Evolutionary conservation across 2,113 vertebrate species (phyloP), one percentile per base, ranked within the genome.

Genomic region (Danionella cerebrum): DNA sequence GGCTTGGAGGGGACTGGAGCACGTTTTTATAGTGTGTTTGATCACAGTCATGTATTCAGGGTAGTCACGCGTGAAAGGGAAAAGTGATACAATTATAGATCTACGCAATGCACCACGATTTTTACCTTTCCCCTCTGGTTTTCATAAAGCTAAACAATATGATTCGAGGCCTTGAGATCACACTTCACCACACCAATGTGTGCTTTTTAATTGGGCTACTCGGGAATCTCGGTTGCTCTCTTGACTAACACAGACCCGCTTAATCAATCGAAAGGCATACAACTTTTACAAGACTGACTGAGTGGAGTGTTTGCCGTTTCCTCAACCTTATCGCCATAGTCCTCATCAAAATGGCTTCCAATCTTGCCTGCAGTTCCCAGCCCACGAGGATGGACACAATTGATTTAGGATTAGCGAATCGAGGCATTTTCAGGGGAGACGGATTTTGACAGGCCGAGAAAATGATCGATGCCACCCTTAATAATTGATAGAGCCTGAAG

Each of bases 391-490:
- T 76, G 70, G 44, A 70, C 75, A 65, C 80, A 78, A 76, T 80
- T 83, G 76, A 83, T 80, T 79, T 68, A 13, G 60, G 76, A 79
- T 81, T 67, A 84, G 79, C 70, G 79, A 58, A 76, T 79, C 74
- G 74, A 69, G 64, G 69, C 69, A 73, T 74, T 76, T 74, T 71
- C 67, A 64, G 58, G 76, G 77, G 74, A 82, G 72, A 75, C 70
- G 77, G 76, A 76, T 82, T 83, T 81, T 84, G 79, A 76, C 84
- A 82, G 79, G 79, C 81, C 74, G 62, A 80, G 74, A 51, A 62
- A 83, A 83, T 86, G 81, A 86, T 89, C 87, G 84, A 89, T 89
- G 75, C 67, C 47, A 58, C 74, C 82, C 78, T 89, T 84, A 89
- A 89, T 89, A 89, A 89, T 89, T 88, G 85, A 89, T 89, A 70